Percentiles rank a stretch among this genome's conserved stretches.
phyloP scores from a whole-genome alignment of 35 echinoderm and acorn worm genomes.

The Hemicentrotus pulcherrimus region DNA sequence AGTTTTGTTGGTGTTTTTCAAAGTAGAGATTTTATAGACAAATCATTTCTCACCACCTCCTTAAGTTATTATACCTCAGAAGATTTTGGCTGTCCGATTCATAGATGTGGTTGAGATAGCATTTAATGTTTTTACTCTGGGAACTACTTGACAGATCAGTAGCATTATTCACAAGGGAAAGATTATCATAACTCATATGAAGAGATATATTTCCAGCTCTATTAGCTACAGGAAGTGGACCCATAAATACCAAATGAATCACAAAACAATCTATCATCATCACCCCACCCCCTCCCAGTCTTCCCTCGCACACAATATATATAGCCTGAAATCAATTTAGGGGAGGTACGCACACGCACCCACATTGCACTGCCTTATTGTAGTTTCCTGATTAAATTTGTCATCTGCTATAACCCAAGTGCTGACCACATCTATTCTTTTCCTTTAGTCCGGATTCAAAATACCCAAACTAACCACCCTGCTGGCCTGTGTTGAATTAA shows the following conservation, averaged over 20 bases:
- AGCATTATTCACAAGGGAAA: not conserved
- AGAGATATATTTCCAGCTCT: slow-evolving; percentile 1
- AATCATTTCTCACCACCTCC: not conserved
- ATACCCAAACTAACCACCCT: not conserved
- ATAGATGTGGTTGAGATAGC: not conserved
- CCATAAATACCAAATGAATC: slow-evolving; percentile 18
- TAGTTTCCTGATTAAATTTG: slow-evolving; percentile 47
- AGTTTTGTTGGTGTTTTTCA: not conserved
- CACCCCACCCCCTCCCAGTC: not conserved
- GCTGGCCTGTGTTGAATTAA: not conserved
- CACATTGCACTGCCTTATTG: slow-evolving; percentile 2
- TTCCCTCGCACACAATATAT: not conserved
- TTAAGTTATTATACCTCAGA: not conserved
- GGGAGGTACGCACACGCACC: not conserved
- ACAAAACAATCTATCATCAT: slow-evolving; percentile 24
- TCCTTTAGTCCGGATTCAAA: not conserved
- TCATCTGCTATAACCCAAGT: slow-evolving; percentile 1
- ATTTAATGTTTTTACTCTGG: not conserved
- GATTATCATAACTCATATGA: not conserved
- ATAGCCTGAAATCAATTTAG: not conserved
- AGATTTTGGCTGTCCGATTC: not conserved
- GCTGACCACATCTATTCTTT: not conserved
- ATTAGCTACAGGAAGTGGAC: not conserved
- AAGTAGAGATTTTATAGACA: too few species aligned
- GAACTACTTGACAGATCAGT: not conserved